Conservation (phyloP, 2,113 vertebrate genomes). For the Muscicapa adusta region DNA sequence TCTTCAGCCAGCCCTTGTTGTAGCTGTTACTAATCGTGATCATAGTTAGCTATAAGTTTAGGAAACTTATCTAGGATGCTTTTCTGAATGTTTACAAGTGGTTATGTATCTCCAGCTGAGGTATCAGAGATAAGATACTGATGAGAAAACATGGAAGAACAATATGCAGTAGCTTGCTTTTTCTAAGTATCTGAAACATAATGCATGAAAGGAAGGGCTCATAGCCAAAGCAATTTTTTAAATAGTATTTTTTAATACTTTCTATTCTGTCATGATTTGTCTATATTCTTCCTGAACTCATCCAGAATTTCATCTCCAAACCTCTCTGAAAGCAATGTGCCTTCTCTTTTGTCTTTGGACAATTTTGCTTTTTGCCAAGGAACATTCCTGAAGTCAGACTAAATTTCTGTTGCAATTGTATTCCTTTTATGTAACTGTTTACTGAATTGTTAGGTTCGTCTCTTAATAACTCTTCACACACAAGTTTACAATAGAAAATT, state of each 20-base stretch:
- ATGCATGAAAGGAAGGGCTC: background rate
- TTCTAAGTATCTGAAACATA: background rate
- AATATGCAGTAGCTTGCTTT: background rate
- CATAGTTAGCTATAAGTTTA: accelerated
- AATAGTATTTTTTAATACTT: background rate
- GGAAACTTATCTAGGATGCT: background rate
- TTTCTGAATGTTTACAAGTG: background rate
- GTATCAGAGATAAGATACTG: background rate
- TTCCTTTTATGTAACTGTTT: background rate
- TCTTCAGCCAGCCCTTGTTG: background rate
- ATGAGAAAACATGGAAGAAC: background rate
- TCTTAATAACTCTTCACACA: background rate
- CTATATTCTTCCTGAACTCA: background rate
- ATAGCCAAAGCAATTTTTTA: background rate
- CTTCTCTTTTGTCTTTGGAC: background rate
- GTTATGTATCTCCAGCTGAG: background rate
- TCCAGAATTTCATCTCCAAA: background rate
- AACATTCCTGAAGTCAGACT: background rate
- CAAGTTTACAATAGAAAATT: background rate
- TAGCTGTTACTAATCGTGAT: background rate
- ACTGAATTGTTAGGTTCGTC: background rate
- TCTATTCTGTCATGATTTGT: background rate
- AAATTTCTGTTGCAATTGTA: background rate
- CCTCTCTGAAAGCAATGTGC: background rate
- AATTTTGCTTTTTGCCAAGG: background rate